Percentiles rank a stretch among this genome's conserved stretches.
phyloP scores from a whole-genome alignment of 2,888 invertebrate species.

The Pyrocoelia pectoralis region DNA sequence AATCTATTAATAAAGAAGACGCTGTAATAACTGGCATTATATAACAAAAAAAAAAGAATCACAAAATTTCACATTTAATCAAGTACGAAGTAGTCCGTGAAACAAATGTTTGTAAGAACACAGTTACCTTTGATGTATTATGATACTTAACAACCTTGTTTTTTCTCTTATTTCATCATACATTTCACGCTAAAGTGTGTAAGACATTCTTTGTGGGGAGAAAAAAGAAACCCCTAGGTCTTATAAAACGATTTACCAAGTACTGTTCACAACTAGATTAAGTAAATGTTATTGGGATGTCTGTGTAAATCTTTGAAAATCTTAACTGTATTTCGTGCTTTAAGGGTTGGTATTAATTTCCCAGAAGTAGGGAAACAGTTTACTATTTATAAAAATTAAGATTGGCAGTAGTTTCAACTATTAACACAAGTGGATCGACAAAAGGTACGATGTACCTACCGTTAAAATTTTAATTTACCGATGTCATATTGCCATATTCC shows the following conservation, averaged over 20 bases:
- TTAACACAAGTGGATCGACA: no score
- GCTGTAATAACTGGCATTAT: background rate
- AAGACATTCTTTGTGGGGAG: background rate
- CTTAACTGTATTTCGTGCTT: no score
- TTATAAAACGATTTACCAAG: background rate
- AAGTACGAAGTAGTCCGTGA: conserved; percentile 5
- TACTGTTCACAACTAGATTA: background rate
- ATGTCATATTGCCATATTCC: no score
- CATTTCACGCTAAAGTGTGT: background rate
- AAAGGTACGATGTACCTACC: no score
- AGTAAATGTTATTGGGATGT: no score
- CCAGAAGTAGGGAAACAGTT: no score
- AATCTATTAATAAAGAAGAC: background rate
- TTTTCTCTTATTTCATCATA: conserved; percentile 9
- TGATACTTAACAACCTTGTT: conserved; percentile 6
- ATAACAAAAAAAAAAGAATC: background rate
- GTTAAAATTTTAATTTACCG: no score
- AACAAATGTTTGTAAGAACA: background rate
- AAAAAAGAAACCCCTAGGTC: background rate
- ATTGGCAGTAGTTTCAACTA: no score
- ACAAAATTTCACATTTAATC: conserved; percentile 3
- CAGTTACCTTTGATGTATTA: conserved; percentile 15
- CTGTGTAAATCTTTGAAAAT: no score
- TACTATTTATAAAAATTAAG: no score
- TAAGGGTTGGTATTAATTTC: no score